These are phyloP conservation scores for Pachyramphus minor DNA, from an alignment of 2,113 vertebrate species.

Conservation along the genomic window DNA sequence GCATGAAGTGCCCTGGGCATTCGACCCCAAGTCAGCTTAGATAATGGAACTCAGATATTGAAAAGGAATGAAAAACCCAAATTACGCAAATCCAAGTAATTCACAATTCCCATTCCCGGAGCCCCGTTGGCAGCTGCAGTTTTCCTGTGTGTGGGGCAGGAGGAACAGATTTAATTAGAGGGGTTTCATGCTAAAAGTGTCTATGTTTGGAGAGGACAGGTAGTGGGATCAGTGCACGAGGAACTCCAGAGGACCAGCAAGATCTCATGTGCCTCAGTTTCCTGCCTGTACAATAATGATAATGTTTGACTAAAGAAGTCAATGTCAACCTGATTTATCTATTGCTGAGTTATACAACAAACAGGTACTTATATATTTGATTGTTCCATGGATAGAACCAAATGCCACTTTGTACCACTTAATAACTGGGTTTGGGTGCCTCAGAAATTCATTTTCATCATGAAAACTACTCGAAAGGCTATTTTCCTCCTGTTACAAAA, in stretches of 20 bases:
- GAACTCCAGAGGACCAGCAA: neutral
- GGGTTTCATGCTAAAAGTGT: neutral
- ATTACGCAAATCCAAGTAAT: conserved; percentile 29
- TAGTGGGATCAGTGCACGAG: neutral
- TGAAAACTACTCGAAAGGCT: neutral
- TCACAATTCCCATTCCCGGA: neutral
- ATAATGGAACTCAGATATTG: conserved; percentile 41
- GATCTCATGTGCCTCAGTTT: neutral
- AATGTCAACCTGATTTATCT: neutral
- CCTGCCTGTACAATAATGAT: neutral
- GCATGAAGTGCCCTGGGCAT: neutral
- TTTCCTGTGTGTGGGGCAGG: neutral
- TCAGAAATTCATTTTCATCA: neutral
- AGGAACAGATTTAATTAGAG: neutral
- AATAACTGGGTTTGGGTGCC: neutral
- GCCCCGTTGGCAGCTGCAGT: neutral
- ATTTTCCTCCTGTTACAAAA: neutral
- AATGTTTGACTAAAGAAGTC: neutral
- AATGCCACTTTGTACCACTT: neutral
- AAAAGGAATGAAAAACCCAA: conserved; percentile 9
- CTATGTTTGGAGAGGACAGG: accelerated
- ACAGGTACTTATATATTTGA: neutral
- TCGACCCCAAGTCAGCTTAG: conserved; percentile 21
- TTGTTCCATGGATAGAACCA: neutral
- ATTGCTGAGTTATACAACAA: neutral